A percentile compares a stretch with the other conserved stretches of the same genome.
Evolutionary conservation across 2,888 invertebrate genomes (phyloP).

Genomic region (Syritta pipiens): DNA sequence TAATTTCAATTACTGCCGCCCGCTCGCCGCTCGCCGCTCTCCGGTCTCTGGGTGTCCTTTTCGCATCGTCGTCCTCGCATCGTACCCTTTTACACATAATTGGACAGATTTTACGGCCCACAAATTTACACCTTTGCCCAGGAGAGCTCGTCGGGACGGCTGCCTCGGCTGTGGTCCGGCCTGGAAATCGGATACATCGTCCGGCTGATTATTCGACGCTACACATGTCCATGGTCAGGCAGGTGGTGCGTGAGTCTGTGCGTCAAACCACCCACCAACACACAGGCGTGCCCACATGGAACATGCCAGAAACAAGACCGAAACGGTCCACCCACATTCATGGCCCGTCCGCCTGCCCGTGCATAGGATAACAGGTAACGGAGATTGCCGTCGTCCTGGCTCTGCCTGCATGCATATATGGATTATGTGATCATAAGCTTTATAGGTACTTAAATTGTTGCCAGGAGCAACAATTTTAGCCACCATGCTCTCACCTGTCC

Average conservation of each 20-base stretch:
- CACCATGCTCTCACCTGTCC: conserved; percentile 19
- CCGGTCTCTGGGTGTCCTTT: neutral
- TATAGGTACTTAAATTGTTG: conserved; percentile 65
- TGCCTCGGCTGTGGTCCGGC: neutral
- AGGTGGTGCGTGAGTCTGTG: neutral
- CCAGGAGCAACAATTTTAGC: conserved; percentile 64
- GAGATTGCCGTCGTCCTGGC: conserved; percentile 38
- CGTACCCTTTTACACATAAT: conserved; percentile 59
- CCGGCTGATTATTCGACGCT: conserved; percentile 46
- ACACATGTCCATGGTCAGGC: conserved; percentile 45
- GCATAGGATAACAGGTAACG: conserved; percentile 46
- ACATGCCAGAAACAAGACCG: conserved; percentile 64
- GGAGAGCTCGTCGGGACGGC: too few species aligned
- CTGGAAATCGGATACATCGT: conserved; percentile 26
- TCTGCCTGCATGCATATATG: conserved; percentile 49
- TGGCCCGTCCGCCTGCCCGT: neutral
- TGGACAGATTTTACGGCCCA: conserved; percentile 67
- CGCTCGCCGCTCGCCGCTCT: conserved; percentile 10
- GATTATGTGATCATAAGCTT: conserved; percentile 66
- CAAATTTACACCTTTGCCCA: conserved; percentile 66
- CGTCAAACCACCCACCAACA: conserved; percentile 13
- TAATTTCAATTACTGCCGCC: conserved; percentile 69
- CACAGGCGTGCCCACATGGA: conserved; percentile 60
- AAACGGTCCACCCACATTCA: conserved; percentile 22
- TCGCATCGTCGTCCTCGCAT: neutral